Base-by-base conservation (phyloP, 2,797 vertebrate species). In the Danio choprae region DNA sequence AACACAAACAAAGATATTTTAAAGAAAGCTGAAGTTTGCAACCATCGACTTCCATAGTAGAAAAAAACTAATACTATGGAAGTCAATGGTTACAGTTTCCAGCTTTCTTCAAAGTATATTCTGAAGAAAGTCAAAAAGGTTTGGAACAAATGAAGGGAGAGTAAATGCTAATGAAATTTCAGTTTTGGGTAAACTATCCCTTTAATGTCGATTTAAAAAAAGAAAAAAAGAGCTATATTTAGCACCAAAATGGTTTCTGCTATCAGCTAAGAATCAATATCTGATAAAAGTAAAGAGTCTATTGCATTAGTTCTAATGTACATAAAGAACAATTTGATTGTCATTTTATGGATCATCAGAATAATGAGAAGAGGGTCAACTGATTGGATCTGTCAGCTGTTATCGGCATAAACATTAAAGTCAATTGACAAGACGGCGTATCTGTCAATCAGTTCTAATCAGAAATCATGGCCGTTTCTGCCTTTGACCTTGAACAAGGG, bases 401-500 rank as follows among this genome's bases (percentile, higher is more conserved):
- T 77, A 67, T 67, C 67, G 40, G 41, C 48, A 75, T 43, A 64
- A 51, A 64, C 48, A 64, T 75, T 75, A 43, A 64, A 53, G 12
- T 16, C 5, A 51, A 64, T 29, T 64, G 38, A 53, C 38, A 76
- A 64, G 38, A 64, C n/a, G 10, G 46, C n/a, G 48, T 1, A 76
- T 64, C 48, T 36, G 15, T 64, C 73, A 64, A 75, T 75, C 73
- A 53, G 36, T 75, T 73, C 7, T 64, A 64, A 64, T 64, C 60
- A 75, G 18, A 64, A 43, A 64, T 22, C 9, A 75, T n/a, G n/a
- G 18, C 36, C 55, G 74, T 55, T 75, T 53, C 7, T 40, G 46
- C 11, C 53, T 64, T 63, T 75, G 74, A 76, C 50, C 50, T 56
- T 65, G 38, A 43, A 56, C 0, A 7, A 44, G 40, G 22, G 0